phyloP scores from a whole-genome alignment of 2,797 vertebrate genomes.

The Hypotaenidia philippensis region DNA sequence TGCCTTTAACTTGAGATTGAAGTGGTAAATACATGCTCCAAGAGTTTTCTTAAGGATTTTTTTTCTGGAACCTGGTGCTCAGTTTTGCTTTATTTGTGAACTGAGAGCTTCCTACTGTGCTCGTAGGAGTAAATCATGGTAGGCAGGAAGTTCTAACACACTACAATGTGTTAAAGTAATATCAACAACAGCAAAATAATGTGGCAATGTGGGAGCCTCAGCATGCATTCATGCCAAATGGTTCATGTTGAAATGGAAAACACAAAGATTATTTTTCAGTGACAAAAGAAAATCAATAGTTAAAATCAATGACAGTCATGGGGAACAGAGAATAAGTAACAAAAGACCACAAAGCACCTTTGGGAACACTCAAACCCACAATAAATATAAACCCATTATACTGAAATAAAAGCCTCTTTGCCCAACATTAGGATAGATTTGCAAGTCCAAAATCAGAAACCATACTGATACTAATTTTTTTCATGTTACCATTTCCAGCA shows the following conservation, averaged over 20 bases:
- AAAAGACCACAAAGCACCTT: conserved; percentile 10
- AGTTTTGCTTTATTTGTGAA: conserved; percentile 48
- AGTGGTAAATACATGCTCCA: neutral
- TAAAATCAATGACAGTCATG: conserved; percentile 49
- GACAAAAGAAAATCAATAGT: conserved; percentile 58
- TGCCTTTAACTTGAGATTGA: conserved; percentile 12
- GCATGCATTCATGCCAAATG: conserved; percentile 29
- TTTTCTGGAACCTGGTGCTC: conserved; percentile 13
- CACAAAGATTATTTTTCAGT: conserved; percentile 50
- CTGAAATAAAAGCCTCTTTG: neutral
- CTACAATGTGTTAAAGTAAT: conserved; percentile 35
- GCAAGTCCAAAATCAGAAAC: conserved; percentile 21
- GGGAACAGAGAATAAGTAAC: conserved; percentile 24
- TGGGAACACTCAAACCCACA: neutral
- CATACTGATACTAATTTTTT: neutral
- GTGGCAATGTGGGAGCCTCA: conserved; percentile 1
- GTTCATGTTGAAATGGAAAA: conserved; percentile 48
- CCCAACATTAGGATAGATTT: neutral
- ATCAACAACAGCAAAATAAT: conserved; percentile 60
- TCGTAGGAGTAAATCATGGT: conserved; percentile 47
- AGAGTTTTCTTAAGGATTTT: neutral
- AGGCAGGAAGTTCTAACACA: conserved; percentile 50
- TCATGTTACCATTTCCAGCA: neutral
- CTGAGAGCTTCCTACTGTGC: conserved; percentile 42
- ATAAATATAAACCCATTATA: neutral